Base-by-base conservation (phyloP, 2,888 invertebrate species). In the Hydrotaea cyrtoneurina region DNA sequence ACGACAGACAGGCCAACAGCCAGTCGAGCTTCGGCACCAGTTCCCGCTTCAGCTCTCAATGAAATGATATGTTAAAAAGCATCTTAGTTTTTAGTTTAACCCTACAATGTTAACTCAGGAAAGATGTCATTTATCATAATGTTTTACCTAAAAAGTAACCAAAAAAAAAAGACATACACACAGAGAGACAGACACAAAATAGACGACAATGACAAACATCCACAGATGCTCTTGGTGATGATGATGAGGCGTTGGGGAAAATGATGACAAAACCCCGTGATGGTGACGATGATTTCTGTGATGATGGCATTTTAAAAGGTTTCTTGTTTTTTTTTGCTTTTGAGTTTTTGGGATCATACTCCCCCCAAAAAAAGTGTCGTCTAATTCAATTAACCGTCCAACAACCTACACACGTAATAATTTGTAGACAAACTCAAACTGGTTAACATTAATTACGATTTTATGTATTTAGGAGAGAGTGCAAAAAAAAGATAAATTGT, bases 11-110 rank as follows among this genome's bases (percentile, higher is more conserved):
- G 2, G 3, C 31, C 31, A 31, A 31, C n/a, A 43, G 17, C 43
- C 69, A 46, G 13, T 17, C 0, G 26, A 23, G 26, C 23, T 15
- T 15, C 17, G 10, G 17, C 0, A 21, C 36, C 23, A 39, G 7
- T 1, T 39, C 8, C 36, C 3, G 36, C 36, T 36, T 36, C 36
- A 36, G 31, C 66, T 39, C 46, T 43, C 21, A 82, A 77, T 80
- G 46, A 73, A 43, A 83, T 83, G 80, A 74, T 79, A 77, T 73
- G 76, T 82, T 82, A 82, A 85, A 69, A 85, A 85, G 79, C 82
- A 79, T 79, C 76, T 59, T 74, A 64, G 59, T 81, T 78, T 79
- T 72, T 46, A 66, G 76, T 73, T 85, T 78, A 85, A 85, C 78
- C 79, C 76, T 72, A 71, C 31, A 31, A 31, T 78, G 74, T 80